Percentiles rank a stretch among this genome's conserved stretches.
These are phyloP conservation scores for Eidolon dupreanum DNA, from an alignment of 2,797 vertebrate species.

Conservation along the genomic window DNA sequence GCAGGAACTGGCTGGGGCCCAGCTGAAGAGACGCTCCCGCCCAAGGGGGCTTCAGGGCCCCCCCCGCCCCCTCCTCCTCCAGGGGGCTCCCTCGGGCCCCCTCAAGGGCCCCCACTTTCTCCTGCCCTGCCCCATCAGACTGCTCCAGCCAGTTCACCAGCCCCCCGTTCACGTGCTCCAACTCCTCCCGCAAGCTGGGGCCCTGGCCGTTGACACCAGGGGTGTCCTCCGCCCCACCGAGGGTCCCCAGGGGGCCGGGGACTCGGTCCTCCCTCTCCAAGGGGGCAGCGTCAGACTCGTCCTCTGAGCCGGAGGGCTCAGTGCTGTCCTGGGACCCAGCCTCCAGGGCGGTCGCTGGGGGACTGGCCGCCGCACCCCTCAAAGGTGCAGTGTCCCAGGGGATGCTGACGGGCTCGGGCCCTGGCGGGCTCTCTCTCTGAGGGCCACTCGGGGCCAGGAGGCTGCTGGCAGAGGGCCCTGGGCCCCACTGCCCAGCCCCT, in stretches of 20 bases:
- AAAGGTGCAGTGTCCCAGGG: neutral
- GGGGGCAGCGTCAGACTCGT: neutral
- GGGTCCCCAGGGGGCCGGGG: neutral
- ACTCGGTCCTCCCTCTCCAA: neutral
- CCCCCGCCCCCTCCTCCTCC: neutral
- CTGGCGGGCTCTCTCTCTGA: neutral
- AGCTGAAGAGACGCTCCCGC: neutral
- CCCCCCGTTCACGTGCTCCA: slow-evolving; percentile 28
- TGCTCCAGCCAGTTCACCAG: slow-evolving; percentile 41
- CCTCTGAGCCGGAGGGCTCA: slow-evolving; percentile 61
- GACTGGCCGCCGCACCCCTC: fast-evolving
- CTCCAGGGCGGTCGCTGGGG: neutral
- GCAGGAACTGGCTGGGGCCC: neutral
- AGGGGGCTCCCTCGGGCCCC: neutral
- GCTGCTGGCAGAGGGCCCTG: neutral
- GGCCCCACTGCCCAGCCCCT: neutral
- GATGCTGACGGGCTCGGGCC: neutral
- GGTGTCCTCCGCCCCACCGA: neutral
- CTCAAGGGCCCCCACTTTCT: neutral
- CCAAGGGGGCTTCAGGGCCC: slow-evolving; percentile 33
- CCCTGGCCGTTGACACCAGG: neutral
- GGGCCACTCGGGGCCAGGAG: neutral
- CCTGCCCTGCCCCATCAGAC: neutral
- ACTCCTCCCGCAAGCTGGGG: slow-evolving; percentile 17
- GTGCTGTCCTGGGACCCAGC: slow-evolving; percentile 47